Base-by-base conservation (phyloP, 2,113 vertebrate species). In the Willisornis vidua region DNA sequence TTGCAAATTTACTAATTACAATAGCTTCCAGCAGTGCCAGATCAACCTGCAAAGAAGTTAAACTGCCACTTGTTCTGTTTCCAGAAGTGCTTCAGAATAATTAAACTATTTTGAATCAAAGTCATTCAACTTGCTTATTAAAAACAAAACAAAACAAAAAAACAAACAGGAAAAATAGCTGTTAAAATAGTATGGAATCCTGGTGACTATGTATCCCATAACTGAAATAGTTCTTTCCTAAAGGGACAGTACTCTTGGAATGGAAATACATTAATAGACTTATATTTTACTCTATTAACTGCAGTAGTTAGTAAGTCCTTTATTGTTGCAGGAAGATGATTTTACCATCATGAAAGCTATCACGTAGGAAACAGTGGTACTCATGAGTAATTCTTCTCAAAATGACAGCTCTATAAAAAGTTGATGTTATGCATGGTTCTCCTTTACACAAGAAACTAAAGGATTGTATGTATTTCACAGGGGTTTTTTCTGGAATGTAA, bases 1-100 rank as follows among this genome's bases (percentile, higher is more conserved):
- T 93, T 92, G 28, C 55, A 97, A 91, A 96, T 95, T 94, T 95
- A 45, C 75, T 97, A 94, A 97, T 96, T 95, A 59, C 41, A 91
- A 54, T 88, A 85, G 79, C 82, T 96, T 95, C 87, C 73, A 84
- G 79, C 55, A 88, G 57, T 68, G 87, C 77, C 54, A 85, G 86
- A 77, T 84, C 71, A 95, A 96, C 67, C 63, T 87, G 78, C 68
- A 93, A 91, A 94, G 84, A 89, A 72, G 65, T 95, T 93, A 66
- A 93, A 84, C 58, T 71, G 33, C 43, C n/a, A 78, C 80, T 83
- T 93, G 7, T 85, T 92, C 85, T 79, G 26, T 76, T 77, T 97
- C 58, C 72, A 73, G 46, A 90, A 96, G 61, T 71, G n/a, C 35
- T 95, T 95, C 58, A 80, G 43, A 84, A 95, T 94, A 96, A 97